Base-by-base conservation (phyloP, 2,888 invertebrate species). In the Drosophila suboccidentalis region DNA sequence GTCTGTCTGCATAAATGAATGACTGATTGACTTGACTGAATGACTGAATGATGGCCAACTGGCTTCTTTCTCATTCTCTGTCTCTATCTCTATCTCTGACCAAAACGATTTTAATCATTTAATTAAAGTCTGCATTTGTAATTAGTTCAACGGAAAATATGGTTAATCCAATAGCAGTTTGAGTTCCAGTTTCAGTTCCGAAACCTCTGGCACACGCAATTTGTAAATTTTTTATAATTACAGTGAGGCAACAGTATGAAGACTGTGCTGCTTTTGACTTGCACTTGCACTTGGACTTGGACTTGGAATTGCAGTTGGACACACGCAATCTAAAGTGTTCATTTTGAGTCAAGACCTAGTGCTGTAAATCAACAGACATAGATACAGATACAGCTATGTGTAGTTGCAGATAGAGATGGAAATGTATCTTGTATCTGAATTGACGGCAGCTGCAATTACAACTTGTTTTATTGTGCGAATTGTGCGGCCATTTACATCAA, bases 61-160 rank as follows among this genome's bases (percentile, higher is more conserved):
- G 32, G 53, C 19, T 8, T 34, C 54, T 13, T 15, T 11, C 49
- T 17, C 2, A 9, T 8, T 41, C 32, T 32, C 4, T n/a, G 9
- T 11, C 2, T 11, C 32, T 1, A 5, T n/a, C 9, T 29, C 41
- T n/a, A 19, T 36, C 36, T 39, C 32, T 49, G 44, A 36, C n/a
- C 51, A 58, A 26, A 46, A 39, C 66, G 84, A 87, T 85, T 68
- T 71, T 83, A 85, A 85, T 85, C 89, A 85, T 85, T 86, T 86
- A 86, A 86, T 86, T 86, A 86, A 89, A 87, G 76, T 83, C 78
- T 86, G 81, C 75, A 87, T 81, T 78, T 80, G 78, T 73, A 88
- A 86, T 88, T 73, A 66, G 55, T 85, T 85, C 78, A 61, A 67
- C 68, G 65, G 87, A 88, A 84, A 83, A 62, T 60, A 54, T 65